Conservation (phyloP, 2,113 vertebrate genomes). For the Micronycteris hirsuta region DNA sequence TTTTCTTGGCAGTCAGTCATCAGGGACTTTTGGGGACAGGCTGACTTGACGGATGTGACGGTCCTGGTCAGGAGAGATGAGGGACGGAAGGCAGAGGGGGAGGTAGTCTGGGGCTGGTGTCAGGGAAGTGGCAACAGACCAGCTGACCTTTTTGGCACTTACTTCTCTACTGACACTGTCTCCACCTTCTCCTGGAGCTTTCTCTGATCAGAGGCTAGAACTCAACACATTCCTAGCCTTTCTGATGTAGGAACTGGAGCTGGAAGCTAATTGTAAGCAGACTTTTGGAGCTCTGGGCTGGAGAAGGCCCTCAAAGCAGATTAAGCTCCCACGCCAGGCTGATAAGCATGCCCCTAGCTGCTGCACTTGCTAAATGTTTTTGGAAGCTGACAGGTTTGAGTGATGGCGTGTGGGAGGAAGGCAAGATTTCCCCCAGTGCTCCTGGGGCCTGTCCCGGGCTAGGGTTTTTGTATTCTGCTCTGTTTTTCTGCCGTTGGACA, state of each 20-base stretch:
- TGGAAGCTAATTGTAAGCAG: constrained; percentile 65
- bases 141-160: constrained; percentile 58
- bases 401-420: constrained; percentile 65
- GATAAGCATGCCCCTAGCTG: constrained; percentile 55
- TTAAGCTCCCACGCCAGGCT: constrained; percentile 36
- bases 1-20: constrained; percentile 67
- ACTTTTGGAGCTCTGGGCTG: constrained; percentile 43
- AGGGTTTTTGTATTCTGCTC: neutral
- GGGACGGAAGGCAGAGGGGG: constrained; percentile 45
- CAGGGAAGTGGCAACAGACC: constrained; percentile 64
- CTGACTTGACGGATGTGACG: constrained; percentile 59
- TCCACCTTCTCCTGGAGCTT: constrained; percentile 47
- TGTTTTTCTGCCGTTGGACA: neutral
- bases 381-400: constrained; percentile 70
- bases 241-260: constrained; percentile 34
- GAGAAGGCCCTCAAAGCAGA: constrained; percentile 54
- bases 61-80: constrained; percentile 41
- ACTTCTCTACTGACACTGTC: constrained; percentile 20
- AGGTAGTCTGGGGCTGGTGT: constrained; percentile 39
- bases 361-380: constrained; percentile 68
- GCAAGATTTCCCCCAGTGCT: constrained; percentile 41
- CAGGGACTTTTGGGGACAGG: constrained; percentile 69
- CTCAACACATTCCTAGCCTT: constrained; percentile 62
- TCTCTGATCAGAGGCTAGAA: constrained; percentile 48
- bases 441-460: neutral